Conservation (phyloP, 2,888 invertebrate genomes). For the Cataglyphis albicans region DNA sequence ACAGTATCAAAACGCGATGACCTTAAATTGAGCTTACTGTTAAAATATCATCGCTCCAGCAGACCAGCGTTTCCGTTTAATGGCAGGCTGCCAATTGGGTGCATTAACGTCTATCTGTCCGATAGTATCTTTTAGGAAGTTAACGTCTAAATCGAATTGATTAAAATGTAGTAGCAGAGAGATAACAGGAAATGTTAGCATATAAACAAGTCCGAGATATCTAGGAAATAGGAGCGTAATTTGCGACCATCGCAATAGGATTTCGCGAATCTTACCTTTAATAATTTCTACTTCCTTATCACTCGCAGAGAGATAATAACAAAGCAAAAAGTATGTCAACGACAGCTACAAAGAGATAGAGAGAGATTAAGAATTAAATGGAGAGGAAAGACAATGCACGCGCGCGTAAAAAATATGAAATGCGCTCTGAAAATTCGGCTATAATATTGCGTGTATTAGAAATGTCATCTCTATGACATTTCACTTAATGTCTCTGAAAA, state of each 20-base stretch:
- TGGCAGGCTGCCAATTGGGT: conserved; percentile 79
- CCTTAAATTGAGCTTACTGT: conserved; percentile 68
- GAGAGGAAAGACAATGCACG: background rate
- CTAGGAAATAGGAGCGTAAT: background rate
- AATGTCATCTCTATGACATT: background rate
- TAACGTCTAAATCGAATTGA: conserved; percentile 57
- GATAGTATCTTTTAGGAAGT: conserved; percentile 59
- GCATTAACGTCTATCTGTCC: conserved; percentile 69
- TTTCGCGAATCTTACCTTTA: background rate
- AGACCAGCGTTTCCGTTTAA: conserved; percentile 59
- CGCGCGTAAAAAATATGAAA: background rate
- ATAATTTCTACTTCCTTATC: conserved; percentile 11
- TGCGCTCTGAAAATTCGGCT: background rate
- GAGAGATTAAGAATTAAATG: no score
- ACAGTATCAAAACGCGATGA: conserved; percentile 3
- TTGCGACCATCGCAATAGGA: background rate
- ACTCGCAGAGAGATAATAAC: background rate
- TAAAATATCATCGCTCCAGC: conserved; percentile 68
- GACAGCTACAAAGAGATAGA: background rate
- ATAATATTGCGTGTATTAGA: background rate
- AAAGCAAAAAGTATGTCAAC: background rate
- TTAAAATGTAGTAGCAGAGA: conserved; percentile 20
- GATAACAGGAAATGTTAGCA: conserved; percentile 4
- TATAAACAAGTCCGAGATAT: conserved; percentile 8
- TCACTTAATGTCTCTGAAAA: conserved; percentile 12